These are phyloP conservation scores for Galaxea fascicularis DNA, from an alignment of 92 coral and sea anemone species.

Conservation along the genomic window DNA sequence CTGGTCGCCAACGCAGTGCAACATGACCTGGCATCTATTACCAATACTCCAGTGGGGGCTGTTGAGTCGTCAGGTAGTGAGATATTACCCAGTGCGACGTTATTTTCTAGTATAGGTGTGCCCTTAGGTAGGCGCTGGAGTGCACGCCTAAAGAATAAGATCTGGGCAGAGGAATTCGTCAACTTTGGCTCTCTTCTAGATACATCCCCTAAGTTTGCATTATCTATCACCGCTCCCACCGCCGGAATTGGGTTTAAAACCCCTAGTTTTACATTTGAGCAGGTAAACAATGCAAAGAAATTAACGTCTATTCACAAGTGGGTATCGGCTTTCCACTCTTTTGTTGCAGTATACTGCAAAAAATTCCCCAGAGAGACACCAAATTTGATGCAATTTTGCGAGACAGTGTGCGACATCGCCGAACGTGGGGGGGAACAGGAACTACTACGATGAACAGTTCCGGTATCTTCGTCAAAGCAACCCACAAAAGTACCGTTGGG, in stretches of 20 bases:
- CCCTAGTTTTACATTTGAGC: constrained; percentile 39
- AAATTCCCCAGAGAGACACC: constrained; percentile 20
- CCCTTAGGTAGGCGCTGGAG: too few relatives aligned
- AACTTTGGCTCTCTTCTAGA: constrained; percentile 16
- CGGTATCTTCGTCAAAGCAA: constrained; percentile 7
- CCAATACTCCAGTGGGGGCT: constrained; percentile 4
- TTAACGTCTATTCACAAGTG: constrained; percentile 16
- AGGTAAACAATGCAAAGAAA: constrained; percentile 17
- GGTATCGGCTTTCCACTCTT: constrained; percentile 47
- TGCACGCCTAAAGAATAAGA: too few relatives aligned
- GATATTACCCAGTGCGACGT: not conserved
- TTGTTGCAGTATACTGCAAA: constrained; percentile 34
- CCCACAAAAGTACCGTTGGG: constrained; percentile 13
- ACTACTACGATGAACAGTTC: constrained; percentile 44
- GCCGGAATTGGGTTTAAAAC: constrained; percentile 17
- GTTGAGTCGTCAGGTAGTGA: constrained; percentile 19
- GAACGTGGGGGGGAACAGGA: constrained; percentile 43
- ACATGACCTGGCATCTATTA: constrained; percentile 1
- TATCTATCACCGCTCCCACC: constrained; percentile 10
- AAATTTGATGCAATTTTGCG: constrained; percentile 1
- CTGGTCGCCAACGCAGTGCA: constrained; percentile 18
- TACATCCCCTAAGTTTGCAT: not conserved
- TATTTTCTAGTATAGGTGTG: too few relatives aligned
- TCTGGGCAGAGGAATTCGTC: too few relatives aligned
- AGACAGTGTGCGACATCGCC: constrained; percentile 39